Conservation (phyloP, 2,888 invertebrate genomes). For the Carabus problematicus region DNA sequence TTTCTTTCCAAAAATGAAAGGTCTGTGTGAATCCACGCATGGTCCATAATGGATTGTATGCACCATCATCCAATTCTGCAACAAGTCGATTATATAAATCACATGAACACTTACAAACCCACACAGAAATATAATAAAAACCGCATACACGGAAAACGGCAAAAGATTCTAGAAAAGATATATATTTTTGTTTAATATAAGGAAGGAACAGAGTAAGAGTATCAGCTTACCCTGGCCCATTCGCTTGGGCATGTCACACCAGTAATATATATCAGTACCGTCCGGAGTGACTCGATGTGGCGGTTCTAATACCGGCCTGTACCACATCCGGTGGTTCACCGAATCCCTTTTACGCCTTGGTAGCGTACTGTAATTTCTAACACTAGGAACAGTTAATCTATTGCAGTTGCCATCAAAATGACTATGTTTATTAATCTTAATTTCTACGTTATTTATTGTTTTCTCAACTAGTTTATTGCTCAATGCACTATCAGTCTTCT, state of each 20-base stretch:
- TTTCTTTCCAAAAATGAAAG: conserved; percentile 99
- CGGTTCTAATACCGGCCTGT: conserved; percentile 62
- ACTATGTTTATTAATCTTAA: conserved; percentile 50
- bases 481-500: conserved; percentile 34
- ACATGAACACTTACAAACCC: conserved; percentile 13
- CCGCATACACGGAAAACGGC: neutral
- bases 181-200: neutral
- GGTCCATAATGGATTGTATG: conserved; percentile 93
- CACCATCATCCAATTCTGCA: conserved; percentile 91
- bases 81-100: conserved; percentile 42
- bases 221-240: conserved; percentile 61
- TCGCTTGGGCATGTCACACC: conserved; percentile 80
- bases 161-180: too few species aligned
- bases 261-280: conserved; percentile 85
- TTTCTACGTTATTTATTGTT: conserved; percentile 50
- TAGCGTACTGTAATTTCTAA: conserved; percentile 63
- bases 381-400: conserved; percentile 51
- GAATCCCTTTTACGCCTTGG: conserved; percentile 57
- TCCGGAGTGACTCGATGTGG: conserved; percentile 81
- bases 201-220: neutral
- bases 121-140: conserved; percentile 4
- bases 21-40: conserved; percentile 96
- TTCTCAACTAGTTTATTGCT: conserved; percentile 31
- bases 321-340: conserved; percentile 48
- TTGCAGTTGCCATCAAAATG: conserved; percentile 57